Evolutionary conservation across 2,797 vertebrate species (phyloP).

Genomic region (Poecile montanus): DNA sequence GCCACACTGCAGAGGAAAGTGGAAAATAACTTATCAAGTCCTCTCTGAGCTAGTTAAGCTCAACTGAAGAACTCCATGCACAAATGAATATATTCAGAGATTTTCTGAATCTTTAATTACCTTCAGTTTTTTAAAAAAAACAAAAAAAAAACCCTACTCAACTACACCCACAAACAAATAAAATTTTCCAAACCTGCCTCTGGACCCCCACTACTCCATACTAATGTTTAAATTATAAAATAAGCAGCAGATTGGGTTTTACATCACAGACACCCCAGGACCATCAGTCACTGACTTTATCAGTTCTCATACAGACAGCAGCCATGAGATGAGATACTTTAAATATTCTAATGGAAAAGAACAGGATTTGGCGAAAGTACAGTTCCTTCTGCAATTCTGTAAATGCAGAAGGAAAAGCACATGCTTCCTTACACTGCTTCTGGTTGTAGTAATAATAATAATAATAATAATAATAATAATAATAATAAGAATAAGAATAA

Average conservation of each 20-base stretch:
- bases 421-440: background rate
- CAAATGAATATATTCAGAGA: background rate
- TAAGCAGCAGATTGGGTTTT: background rate
- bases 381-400: background rate
- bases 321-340: background rate
- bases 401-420: background rate
- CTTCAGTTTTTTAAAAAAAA: background rate
- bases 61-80: background rate
- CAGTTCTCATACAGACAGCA: background rate
- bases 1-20: background rate
- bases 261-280: fast-evolving
- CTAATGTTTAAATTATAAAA: background rate
- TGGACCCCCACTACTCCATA: background rate
- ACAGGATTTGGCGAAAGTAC: background rate
- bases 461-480: background rate
- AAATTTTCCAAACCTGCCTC: background rate
- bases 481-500: background rate
- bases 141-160: background rate
- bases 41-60: background rate
- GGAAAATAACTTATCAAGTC: background rate
- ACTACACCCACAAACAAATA: background rate
- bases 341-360: background rate
- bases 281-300: background rate
- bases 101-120: background rate
- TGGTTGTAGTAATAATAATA: background rate